Evolutionary conservation across 2,888 invertebrate genomes (phyloP).

Genomic region (Aquatica leii): DNA sequence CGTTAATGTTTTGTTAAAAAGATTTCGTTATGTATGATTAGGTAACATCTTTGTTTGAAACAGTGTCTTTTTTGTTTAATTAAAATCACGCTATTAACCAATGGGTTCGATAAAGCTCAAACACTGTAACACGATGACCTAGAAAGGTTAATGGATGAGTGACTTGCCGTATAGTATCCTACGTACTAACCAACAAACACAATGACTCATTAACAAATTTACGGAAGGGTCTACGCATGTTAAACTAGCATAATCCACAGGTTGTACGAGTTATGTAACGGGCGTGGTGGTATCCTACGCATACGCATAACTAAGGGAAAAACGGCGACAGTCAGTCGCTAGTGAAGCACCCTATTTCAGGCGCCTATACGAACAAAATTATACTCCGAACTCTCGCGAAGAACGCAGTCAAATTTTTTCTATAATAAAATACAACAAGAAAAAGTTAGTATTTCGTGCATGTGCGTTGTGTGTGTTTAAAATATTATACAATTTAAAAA

Average conservation of each 20-base stretch:
- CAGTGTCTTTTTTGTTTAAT: too few relatives aligned
- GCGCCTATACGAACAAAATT: conserved; percentile 9
- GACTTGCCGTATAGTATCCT: background rate
- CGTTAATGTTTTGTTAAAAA: too few relatives aligned
- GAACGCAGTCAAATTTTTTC: conserved; percentile 1
- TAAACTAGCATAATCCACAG: conserved; percentile 11
- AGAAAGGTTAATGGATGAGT: background rate
- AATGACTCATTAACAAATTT: background rate
- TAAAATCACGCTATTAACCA: too few relatives aligned
- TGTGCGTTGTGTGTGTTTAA: too few relatives aligned
- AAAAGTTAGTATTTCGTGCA: too few relatives aligned
- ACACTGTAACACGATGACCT: background rate
- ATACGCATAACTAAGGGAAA: conserved; percentile 13
- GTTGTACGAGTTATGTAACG: conserved; percentile 4
- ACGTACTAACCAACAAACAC: background rate
- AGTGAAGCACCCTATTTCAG: conserved; percentile 5
- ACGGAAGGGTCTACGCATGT: background rate
- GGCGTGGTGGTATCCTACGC: conserved; percentile 17
- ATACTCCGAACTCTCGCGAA: conserved; percentile 2
- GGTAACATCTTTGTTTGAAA: too few relatives aligned
- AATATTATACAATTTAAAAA: too few relatives aligned
- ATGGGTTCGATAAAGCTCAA: too few relatives aligned
- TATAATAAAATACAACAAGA: too few relatives aligned
- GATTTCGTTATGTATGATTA: too few relatives aligned
- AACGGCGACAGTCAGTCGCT: conserved; percentile 13